phyloP scores from a whole-genome alignment of 2,113 vertebrate genomes.

The Ammospiza caudacuta region DNA sequence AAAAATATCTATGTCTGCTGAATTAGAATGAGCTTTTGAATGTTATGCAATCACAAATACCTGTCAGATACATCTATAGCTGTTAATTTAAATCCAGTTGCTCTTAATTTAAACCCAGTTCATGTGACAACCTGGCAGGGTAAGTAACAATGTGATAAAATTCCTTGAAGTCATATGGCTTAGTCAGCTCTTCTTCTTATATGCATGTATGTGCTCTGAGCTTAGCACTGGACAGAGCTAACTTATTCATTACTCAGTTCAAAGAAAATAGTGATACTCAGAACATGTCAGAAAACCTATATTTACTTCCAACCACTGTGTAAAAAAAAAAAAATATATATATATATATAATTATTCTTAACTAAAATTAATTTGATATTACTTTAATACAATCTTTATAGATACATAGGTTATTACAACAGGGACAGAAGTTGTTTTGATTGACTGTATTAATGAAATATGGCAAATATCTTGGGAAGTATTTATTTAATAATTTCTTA shows the following conservation, averaged over 20 bases:
- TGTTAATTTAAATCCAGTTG: neutral
- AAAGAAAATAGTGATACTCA: neutral
- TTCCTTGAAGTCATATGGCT: neutral
- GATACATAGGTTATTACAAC: neutral
- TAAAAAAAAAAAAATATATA: neutral
- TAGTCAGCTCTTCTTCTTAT: neutral
- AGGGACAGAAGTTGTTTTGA: neutral
- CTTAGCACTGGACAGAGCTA: neutral
- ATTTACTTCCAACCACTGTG: neutral
- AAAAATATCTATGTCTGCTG: neutral
- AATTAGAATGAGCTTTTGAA: constrained; percentile 10
- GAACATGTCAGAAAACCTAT: neutral
- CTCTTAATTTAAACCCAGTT: neutral
- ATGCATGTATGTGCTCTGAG: neutral
- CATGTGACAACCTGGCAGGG: neutral
- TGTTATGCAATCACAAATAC: neutral
- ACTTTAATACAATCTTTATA: neutral
- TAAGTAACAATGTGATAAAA: neutral
- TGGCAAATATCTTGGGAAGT: neutral
- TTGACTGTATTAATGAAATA: neutral
- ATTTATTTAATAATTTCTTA: neutral
- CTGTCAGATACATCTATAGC: neutral
- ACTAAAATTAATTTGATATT: neutral
- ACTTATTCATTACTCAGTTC: neutral
- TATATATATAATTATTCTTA: neutral